phyloP scores from a whole-genome alignment of 2,113 vertebrate genomes.

The Crotalus horridus region DNA sequence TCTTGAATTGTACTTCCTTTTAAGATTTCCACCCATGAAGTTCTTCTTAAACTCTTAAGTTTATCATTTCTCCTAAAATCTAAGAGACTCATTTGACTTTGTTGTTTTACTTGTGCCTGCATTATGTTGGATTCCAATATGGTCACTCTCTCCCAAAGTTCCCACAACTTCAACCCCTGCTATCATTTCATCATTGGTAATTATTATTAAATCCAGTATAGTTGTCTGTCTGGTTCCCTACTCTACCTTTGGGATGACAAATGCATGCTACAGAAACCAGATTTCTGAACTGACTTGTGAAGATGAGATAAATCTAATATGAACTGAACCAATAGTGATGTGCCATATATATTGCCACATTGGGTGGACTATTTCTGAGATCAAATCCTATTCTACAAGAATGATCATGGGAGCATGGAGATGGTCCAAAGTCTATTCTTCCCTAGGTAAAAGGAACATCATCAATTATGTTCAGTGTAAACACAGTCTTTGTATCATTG shows the following conservation, averaged over 20 bases:
- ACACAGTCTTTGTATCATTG: background rate
- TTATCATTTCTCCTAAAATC: background rate
- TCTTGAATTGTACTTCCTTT: background rate
- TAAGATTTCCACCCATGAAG: background rate
- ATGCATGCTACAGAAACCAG: background rate
- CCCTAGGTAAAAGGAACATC: background rate
- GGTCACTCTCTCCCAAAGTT: background rate
- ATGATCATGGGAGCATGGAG: background rate
- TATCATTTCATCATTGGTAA: background rate
- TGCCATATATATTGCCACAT: background rate
- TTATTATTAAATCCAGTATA: background rate
- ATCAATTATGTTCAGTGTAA: background rate
- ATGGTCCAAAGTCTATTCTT: background rate
- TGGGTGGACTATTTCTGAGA: background rate
- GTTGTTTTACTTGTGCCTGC: background rate
- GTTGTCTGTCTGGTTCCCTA: background rate
- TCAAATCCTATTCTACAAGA: background rate
- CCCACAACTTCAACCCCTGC: background rate
- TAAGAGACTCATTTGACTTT: background rate
- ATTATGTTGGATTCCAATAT: background rate
- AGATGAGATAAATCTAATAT: background rate
- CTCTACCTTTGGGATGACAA: background rate
- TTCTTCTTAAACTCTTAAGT: background rate
- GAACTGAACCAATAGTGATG: background rate
- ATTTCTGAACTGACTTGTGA: background rate